Evolutionary conservation across 2,797 vertebrate genomes (phyloP), one percentile per base, ranked within the genome.

Genomic region (Phrynocephalus forsythii): DNA sequence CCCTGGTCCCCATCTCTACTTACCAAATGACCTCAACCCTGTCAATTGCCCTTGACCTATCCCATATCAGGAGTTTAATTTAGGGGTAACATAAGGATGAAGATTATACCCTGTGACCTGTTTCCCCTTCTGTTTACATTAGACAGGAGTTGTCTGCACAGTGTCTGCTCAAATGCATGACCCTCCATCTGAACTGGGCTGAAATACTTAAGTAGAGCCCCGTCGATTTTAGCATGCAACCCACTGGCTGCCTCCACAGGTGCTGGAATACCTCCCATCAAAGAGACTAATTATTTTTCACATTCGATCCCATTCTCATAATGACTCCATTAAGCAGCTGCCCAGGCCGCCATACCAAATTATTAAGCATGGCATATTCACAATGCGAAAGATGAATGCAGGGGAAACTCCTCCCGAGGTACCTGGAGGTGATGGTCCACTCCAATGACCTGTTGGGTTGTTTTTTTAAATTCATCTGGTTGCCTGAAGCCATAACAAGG

Each of bases 401-500:
- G 0, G 68, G 84, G 48, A 94, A 76, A 89, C 77, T 93, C 82
- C 85, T 87, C 26, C 18, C 33, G 28, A 69, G 82, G 87, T 89
- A 91, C 63, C 92, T 82, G 11, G 89, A 94, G 87, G 93, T 94
- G 94, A 88, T 82, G 66, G 33, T 6, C 73, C 48, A 0, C 88
- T 91, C 69, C 88, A 86, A 92, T 84, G 91, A 93, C 87, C 88
- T 86, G 63, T 73, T 3, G 4, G 91, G 82, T 90, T 83, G 88
- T 92, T 90, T 44, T 44, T 44, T 44, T 44, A 44, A 44, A 44
- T 44, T 63, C 85, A 94, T 94, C 91, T 90, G 90, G 93, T 94
- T 90, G 93, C 94, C 94, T 93, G 88, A 79, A 95, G 94, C 92
- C 92, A 94, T 92, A 94, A 95, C 92, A 95, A 92, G 84, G 6